phyloP scores from a whole-genome alignment of 2,797 vertebrate genomes.

The Lutjanus argentimaculatus region DNA sequence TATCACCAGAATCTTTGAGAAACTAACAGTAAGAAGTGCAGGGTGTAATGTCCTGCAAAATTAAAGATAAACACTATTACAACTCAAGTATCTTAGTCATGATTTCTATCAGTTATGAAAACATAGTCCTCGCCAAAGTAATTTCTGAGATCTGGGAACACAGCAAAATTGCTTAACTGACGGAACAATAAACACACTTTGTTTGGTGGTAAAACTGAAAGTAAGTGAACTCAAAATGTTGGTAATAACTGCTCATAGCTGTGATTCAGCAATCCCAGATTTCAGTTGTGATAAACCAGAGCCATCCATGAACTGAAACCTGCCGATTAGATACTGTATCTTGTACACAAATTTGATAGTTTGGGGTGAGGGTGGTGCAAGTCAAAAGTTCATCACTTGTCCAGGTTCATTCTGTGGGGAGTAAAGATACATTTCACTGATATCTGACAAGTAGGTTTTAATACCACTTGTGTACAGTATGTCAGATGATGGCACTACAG shows the following conservation, averaged over 20 bases:
- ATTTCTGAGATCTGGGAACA: background rate
- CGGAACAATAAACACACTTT: background rate
- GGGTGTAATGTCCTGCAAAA: background rate
- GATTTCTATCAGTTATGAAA: slow-evolving; percentile 10
- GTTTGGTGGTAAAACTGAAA: background rate
- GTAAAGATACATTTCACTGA: background rate
- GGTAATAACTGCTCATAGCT: background rate
- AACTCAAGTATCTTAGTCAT: background rate
- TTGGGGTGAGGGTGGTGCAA: background rate
- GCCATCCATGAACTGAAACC: background rate
- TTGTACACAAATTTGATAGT: background rate
- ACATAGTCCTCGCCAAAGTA: background rate
- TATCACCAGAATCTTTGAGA: background rate
- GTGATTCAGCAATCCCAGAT: background rate
- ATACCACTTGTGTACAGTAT: background rate
- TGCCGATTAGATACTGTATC: background rate
- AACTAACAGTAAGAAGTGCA: background rate
- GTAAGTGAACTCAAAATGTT: background rate
- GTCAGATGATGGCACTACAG: background rate
- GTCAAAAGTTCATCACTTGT: background rate
- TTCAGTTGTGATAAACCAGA: background rate
- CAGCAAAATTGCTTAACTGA: background rate
- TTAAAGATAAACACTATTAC: background rate
- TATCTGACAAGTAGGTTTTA: background rate
- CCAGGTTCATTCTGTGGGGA: too few species aligned